Evolutionary conservation across 1,140 invertebrate species (phyloP).

Genomic region (Delia radicum): DNA sequence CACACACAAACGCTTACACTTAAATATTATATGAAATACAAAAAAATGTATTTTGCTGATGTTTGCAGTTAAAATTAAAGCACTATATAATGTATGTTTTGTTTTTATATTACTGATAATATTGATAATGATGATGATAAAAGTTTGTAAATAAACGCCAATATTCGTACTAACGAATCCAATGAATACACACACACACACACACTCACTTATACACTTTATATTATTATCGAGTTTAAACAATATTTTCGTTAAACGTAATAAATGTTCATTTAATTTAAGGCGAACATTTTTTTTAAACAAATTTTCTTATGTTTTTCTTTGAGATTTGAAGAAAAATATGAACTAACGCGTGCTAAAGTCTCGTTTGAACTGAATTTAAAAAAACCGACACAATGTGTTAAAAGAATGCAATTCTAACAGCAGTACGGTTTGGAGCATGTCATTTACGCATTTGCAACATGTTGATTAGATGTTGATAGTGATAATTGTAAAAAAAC

Average conservation of each 20-base stretch:
- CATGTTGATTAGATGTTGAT: not conserved
- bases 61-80: conserved; percentile 19
- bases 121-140: not conserved
- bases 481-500: too few relatives aligned
- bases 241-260: not conserved
- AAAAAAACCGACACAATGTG: not conserved
- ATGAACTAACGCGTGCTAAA: conserved; percentile 5
- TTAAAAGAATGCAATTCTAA: not conserved
- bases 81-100: not conserved
- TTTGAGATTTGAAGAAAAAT: not conserved
- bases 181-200: not conserved
- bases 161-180: not conserved
- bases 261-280: not conserved
- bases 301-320: not conserved
- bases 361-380: not conserved
- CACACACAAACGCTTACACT: not conserved
- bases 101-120: not conserved
- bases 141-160: not conserved
- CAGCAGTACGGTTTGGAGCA: not conserved
- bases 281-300: not conserved
- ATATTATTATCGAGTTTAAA: not conserved
- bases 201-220: not conserved
- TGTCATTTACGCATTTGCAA: not conserved
- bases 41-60: conserved; percentile 3
- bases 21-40: not conserved